phyloP scores from a whole-genome alignment of 2,888 invertebrate species.

The Aricia artaxerxes region DNA sequence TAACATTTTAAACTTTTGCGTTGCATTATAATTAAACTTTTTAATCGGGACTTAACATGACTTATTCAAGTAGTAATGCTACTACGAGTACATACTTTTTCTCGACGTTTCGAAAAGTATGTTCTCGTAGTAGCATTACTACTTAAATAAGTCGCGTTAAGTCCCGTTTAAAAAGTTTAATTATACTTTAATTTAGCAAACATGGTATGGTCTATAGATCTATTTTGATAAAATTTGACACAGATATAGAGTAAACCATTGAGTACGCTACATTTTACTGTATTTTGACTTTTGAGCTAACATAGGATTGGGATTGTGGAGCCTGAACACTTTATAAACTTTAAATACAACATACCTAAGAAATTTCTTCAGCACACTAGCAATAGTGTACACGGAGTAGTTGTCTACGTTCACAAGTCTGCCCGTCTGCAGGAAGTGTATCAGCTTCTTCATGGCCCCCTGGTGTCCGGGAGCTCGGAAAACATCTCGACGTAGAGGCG shows the following conservation, averaged over 20 bases:
- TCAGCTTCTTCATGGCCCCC: constrained; percentile 95
- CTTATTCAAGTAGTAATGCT: too few relatives aligned
- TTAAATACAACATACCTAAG: constrained; percentile 73
- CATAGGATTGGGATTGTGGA: neutral
- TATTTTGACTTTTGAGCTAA: neutral
- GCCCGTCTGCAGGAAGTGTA: constrained; percentile 94
- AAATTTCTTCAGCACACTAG: constrained; percentile 98
- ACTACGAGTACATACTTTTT: too few relatives aligned
- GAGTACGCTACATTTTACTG: neutral
- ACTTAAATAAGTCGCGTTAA: too few relatives aligned
- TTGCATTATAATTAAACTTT: too few relatives aligned
- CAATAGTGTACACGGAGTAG: constrained; percentile 98
- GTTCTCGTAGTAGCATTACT: too few relatives aligned
- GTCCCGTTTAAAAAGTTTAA: too few relatives aligned
- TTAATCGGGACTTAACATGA: too few relatives aligned
- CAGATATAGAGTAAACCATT: neutral
- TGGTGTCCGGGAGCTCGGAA: constrained; percentile 97
- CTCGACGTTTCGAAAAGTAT: too few relatives aligned
- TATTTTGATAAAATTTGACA: too few relatives aligned
- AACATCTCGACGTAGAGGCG: constrained; percentile 94
- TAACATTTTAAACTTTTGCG: too few relatives aligned
- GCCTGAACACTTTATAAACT: neutral
- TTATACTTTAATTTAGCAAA: too few relatives aligned
- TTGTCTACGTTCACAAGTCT: constrained; percentile 95
- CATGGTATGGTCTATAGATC: too few relatives aligned